These are phyloP conservation scores for Anorthoa munda DNA, from an alignment of 2,888 invertebrate species.

Conservation along the genomic window DNA sequence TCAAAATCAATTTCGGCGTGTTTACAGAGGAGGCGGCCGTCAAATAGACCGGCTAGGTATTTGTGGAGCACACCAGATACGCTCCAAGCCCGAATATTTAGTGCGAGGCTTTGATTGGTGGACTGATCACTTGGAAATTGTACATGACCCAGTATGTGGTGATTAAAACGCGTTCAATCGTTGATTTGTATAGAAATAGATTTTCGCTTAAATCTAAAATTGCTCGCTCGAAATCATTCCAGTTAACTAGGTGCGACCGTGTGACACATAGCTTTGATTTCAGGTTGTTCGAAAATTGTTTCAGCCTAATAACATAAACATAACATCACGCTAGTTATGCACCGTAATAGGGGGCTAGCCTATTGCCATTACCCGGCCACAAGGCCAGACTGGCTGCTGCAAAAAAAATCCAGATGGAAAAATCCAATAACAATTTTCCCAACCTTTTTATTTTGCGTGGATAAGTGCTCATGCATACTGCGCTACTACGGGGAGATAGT, in stretches of 20 bases:
- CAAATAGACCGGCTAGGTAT: conserved; percentile 76
- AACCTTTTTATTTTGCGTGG: too few species aligned
- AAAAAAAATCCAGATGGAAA: too few species aligned
- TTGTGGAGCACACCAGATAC: conserved; percentile 60
- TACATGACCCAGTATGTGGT: conserved; percentile 43
- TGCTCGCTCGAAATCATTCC: background rate
- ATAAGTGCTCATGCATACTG: too few species aligned
- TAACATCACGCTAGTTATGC: background rate
- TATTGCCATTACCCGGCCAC: too few species aligned
- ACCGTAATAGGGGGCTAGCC: too few species aligned
- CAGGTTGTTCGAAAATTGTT: background rate
- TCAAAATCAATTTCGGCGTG: conserved; percentile 86
- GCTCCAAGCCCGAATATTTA: conserved; percentile 61
- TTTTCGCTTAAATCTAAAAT: background rate
- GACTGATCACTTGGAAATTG: conserved; percentile 61
- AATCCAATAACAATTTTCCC: too few species aligned
- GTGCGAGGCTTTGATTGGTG: conserved; percentile 60
- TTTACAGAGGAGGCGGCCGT: conserved; percentile 80
- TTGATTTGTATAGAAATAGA: conserved; percentile 12
- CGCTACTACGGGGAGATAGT: too few species aligned
- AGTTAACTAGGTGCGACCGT: background rate
- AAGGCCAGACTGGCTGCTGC: too few species aligned
- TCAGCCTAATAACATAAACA: too few species aligned
- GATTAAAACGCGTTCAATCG: conserved; percentile 35
- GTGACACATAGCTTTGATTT: background rate